Conservation (phyloP, 2,888 invertebrate species). For the Agrotis ipsilon region DNA sequence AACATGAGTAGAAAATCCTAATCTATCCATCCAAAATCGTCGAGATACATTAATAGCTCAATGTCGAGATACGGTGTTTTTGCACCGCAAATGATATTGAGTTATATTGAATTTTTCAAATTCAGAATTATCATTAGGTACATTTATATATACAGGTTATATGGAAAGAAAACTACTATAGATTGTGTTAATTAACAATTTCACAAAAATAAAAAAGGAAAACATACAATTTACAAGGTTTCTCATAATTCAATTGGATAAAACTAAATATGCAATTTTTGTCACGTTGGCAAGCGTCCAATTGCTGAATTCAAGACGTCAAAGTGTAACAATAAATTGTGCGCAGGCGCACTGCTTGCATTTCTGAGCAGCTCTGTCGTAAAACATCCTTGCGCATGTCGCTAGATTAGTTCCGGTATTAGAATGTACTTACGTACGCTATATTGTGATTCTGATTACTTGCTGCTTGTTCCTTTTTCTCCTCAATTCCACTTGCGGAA, state of each 20-base stretch:
- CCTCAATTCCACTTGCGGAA: too few relatives aligned
- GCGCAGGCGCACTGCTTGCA: constrained; percentile 43
- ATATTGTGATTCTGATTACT: constrained; percentile 5
- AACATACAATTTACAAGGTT: neutral
- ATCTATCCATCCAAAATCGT: too few relatives aligned
- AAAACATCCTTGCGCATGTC: constrained; percentile 45
- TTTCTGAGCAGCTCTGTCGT: constrained; percentile 52
- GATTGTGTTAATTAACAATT: neutral
- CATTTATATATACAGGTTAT: too few relatives aligned
- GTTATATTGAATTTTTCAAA: neutral
- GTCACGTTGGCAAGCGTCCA: constrained; percentile 44
- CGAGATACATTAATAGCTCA: too few relatives aligned
- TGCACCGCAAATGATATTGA: too few relatives aligned
- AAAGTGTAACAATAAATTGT: constrained; percentile 55
- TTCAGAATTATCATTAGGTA: neutral
- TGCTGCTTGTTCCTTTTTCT: too few relatives aligned
- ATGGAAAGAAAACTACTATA: neutral
- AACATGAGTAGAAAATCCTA: too few relatives aligned
- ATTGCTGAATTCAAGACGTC: constrained; percentile 49
- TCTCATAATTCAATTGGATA: constrained; percentile 23
- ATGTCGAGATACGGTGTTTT: too few relatives aligned
- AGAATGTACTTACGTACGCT: constrained; percentile 12
- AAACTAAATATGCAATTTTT: constrained; percentile 33
- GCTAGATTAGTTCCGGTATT: constrained; percentile 32
- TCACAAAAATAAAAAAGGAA: neutral